Evolutionary conservation across 2,113 vertebrate genomes (phyloP).

Genomic region (Clarias gariepinus): DNA sequence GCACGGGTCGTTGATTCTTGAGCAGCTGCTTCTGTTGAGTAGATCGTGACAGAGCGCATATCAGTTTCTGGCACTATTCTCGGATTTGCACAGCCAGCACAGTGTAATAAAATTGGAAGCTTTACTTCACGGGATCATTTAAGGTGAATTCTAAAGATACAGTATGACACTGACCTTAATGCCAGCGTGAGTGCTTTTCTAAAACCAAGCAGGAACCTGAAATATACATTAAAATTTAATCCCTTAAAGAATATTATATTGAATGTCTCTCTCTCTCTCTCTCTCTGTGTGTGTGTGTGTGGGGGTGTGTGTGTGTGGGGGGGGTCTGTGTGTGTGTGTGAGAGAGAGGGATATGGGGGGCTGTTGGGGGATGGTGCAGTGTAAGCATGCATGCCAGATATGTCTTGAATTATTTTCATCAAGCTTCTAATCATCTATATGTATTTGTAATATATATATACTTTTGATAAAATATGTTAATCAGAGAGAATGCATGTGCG

Average conservation of each 20-base stretch:
- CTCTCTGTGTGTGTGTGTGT: background rate
- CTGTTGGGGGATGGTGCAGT: constrained; percentile 27
- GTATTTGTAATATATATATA: background rate
- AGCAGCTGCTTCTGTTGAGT: background rate
- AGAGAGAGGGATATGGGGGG: background rate
- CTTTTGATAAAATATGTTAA: background rate
- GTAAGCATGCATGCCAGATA: constrained; percentile 36
- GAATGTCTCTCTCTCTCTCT: background rate
- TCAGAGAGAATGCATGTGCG: background rate
- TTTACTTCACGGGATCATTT: background rate
- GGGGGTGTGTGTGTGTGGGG: too few species aligned
- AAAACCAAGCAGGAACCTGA: background rate
- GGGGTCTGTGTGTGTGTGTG: too few species aligned
- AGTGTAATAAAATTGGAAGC: background rate
- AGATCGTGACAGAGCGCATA: background rate
- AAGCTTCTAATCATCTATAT: background rate
- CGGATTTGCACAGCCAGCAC: background rate
- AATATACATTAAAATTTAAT: background rate
- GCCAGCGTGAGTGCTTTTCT: background rate
- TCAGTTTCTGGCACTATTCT: constrained; percentile 20
- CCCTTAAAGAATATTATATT: background rate
- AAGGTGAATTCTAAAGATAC: background rate
- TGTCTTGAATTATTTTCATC: background rate
- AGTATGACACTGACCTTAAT: background rate
- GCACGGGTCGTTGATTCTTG: background rate